phyloP scores from a whole-genome alignment of 2,113 vertebrate genomes.

The Poicephalus meyeri region DNA sequence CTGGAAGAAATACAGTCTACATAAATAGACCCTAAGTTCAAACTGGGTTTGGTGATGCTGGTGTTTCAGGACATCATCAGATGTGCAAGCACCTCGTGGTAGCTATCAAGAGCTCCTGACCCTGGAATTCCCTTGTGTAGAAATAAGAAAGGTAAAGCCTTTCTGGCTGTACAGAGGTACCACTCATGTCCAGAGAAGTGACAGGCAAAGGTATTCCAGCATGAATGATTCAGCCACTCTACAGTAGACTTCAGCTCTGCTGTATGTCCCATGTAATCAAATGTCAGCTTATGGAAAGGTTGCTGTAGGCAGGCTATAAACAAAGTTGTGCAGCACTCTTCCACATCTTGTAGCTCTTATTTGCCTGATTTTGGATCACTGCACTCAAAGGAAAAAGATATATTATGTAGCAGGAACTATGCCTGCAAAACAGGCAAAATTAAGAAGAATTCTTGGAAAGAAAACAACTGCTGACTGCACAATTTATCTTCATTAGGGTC shows the following conservation, averaged over 20 bases:
- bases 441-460: conserved; percentile 4
- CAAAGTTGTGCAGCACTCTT: background rate
- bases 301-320: background rate
- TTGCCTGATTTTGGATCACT: background rate
- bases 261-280: background rate
- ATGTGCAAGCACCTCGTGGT: background rate
- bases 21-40: background rate
- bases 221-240: background rate
- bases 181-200: rapidly evolving
- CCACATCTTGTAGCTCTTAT: background rate
- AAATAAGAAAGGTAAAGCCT: background rate
- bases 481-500: conserved; percentile 24
- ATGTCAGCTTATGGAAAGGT: background rate
- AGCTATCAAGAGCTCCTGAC: background rate
- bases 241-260: background rate
- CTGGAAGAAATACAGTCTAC: background rate
- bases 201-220: background rate
- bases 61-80: background rate
- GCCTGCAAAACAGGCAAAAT: conserved; percentile 5
- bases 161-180: background rate
- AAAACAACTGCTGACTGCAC: conserved; percentile 20
- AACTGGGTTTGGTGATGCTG: background rate
- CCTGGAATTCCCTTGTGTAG: background rate
- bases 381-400: background rate
- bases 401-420: background rate